Evolutionary conservation across 2,888 invertebrate genomes (phyloP), one percentile per base, ranked within the genome.

Genomic region (Acanthopleura granulata): DNA sequence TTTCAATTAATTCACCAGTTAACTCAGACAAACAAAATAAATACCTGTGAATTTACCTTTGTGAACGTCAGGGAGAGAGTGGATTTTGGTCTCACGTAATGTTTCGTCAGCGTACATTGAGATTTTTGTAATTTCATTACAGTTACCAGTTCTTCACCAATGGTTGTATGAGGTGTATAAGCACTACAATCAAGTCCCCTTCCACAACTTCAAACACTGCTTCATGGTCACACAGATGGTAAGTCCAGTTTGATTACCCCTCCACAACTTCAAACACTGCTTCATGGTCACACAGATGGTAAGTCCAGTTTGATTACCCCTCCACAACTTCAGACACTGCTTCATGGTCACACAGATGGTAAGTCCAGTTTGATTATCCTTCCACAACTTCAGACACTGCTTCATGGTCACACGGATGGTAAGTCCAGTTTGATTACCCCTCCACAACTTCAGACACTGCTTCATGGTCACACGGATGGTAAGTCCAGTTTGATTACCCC

Each of bases 141-240:
- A 86, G 86, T 79, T 86, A 71, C 83, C 84, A 66, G 82, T 83
- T 16, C 74, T 83, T 29, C 84, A 85, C 73, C 79, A 82, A 49
- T 87, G 86, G 86, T 79, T 90, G 78, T 89, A 86, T 80, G 88
- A 90, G 79, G 83, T 90, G 27, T 90, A 89, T 81, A 82, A 80
- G 66, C 84, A 87, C 77, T 90, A 90, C 83, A 90, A 90, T 77
- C 83, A 85, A 77, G 90, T 90, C 78, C 91, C 91, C 78, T 91
- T 90, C 81, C 91, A 91, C 82, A 91, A 91, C 81, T 91, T 91
- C 81, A 89, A 89, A 78, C 91, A 91, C 78, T 90, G 90, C 78
- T 91, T 91, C 81, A 89, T 89, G 88, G 91, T 91, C 22, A 84
- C 90, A 66, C 91, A 91, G 79, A 91, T 91, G 91, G 90, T 90